Evolutionary conservation across 2,797 vertebrate species (phyloP).

Genomic region (Anguilla obscura): DNA sequence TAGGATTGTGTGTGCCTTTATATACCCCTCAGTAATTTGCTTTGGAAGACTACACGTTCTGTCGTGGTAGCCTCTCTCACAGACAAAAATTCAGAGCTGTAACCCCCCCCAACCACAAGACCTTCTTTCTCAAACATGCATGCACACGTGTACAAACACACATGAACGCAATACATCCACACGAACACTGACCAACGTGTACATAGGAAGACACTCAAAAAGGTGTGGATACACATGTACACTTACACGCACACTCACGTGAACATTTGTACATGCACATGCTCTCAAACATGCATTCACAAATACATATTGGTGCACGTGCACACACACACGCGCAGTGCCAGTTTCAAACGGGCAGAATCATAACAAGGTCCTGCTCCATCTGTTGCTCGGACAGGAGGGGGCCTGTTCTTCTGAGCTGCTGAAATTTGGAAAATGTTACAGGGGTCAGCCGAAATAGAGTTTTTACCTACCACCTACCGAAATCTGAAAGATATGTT

Average conservation of each 20-base stretch:
- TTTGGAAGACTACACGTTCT: background rate
- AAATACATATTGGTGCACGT: background rate
- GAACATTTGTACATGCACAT: background rate
- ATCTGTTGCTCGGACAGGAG: background rate
- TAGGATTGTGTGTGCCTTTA: background rate
- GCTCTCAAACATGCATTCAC: background rate
- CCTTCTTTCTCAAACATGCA: background rate
- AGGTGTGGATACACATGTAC: background rate
- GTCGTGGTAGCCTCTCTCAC: background rate
- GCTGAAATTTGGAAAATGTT: background rate
- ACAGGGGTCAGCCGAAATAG: background rate
- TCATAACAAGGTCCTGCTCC: background rate
- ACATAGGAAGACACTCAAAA: background rate
- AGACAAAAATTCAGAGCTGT: background rate
- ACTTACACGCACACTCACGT: background rate
- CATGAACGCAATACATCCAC: background rate
- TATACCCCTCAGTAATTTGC: background rate
- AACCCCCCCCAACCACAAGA: background rate
- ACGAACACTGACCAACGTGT: background rate
- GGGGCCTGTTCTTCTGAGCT: background rate
- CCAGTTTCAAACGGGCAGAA: background rate
- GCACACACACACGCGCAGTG: background rate
- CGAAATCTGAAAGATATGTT: background rate
- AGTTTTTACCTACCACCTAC: background rate
- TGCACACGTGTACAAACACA: background rate